A percentile compares a stretch with the other conserved stretches of the same genome.
These are phyloP conservation scores for Muscicapa comitata DNA, from an alignment of 2,797 vertebrate genomes.

Conservation along the genomic window DNA sequence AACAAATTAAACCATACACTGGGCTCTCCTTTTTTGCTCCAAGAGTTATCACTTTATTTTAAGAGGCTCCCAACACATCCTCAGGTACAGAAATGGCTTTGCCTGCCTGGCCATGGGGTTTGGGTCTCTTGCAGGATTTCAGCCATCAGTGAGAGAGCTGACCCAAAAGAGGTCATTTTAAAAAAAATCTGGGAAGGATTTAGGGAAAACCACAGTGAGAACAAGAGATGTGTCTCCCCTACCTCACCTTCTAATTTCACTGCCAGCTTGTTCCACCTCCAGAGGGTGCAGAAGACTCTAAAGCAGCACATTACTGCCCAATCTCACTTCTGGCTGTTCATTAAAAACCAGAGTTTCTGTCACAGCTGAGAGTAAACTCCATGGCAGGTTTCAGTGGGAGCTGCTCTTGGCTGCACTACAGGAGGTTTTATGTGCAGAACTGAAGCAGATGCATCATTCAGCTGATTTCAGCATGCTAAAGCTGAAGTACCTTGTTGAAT, in stretches of 20 bases:
- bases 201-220: neutral
- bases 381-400: neutral
- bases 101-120: neutral
- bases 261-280: neutral
- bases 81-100: neutral
- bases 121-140: neutral
- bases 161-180: neutral
- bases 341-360: neutral
- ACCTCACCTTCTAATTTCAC: neutral
- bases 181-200: neutral
- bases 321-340: neutral
- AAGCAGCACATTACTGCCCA: neutral
- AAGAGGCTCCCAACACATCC: neutral
- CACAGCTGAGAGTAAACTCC: neutral
- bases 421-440: neutral
- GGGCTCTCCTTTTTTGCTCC: neutral
- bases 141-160: neutral
- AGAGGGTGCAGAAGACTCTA: neutral
- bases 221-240: neutral
- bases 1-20: neutral
- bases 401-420: neutral
- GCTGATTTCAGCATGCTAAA: slow-evolving; percentile 11
- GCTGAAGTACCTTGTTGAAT: slow-evolving; percentile 37
- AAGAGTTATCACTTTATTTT: neutral
- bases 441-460: neutral